Evolutionary conservation across 2,888 invertebrate species (phyloP).

Genomic region (Hirtodrosophila alboralis): DNA sequence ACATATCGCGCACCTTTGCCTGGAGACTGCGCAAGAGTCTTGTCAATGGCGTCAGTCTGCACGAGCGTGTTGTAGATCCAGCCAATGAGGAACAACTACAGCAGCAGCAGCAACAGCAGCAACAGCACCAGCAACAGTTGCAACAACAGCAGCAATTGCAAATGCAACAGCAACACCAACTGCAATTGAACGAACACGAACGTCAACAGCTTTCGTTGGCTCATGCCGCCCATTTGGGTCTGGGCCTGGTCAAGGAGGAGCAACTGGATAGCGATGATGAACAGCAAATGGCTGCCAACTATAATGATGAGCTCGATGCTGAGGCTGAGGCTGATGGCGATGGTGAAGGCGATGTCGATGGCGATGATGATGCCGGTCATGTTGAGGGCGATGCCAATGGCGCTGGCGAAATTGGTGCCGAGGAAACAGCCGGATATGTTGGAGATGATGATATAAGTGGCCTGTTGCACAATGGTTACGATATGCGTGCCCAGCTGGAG

Average conservation of each 20-base stretch:
- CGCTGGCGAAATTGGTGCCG: constrained; percentile 64
- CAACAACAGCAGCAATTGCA: constrained; percentile 33
- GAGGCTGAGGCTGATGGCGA: constrained; percentile 3
- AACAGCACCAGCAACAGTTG: constrained; percentile 24
- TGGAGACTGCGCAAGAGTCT: constrained; percentile 83
- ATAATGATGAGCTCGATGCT: constrained; percentile 31
- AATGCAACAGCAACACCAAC: constrained; percentile 34
- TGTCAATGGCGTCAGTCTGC: constrained; percentile 82
- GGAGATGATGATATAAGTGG: constrained; percentile 74
- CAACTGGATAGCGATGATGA: constrained; percentile 74
- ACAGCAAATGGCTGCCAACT: constrained; percentile 32
- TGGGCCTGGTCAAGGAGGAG: constrained; percentile 69
- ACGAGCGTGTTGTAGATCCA: constrained; percentile 82
- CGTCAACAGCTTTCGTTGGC: constrained; percentile 55
- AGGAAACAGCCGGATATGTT: constrained; percentile 74
- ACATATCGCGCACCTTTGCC: constrained; percentile 83
- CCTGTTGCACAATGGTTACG: constrained; percentile 63
- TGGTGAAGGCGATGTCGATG: constrained; percentile 17
- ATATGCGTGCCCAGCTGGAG: constrained; percentile 46
- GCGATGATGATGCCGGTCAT: neutral
- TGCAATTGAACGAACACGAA: constrained; percentile 40
- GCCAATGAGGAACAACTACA: constrained; percentile 67
- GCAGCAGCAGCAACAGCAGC: constrained; percentile 42
- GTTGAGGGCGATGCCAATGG: constrained; percentile 21
- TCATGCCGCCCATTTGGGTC: constrained; percentile 52